Conservation (phyloP, 2,888 invertebrate species). For the Sarcophaga caerulescens region DNA sequence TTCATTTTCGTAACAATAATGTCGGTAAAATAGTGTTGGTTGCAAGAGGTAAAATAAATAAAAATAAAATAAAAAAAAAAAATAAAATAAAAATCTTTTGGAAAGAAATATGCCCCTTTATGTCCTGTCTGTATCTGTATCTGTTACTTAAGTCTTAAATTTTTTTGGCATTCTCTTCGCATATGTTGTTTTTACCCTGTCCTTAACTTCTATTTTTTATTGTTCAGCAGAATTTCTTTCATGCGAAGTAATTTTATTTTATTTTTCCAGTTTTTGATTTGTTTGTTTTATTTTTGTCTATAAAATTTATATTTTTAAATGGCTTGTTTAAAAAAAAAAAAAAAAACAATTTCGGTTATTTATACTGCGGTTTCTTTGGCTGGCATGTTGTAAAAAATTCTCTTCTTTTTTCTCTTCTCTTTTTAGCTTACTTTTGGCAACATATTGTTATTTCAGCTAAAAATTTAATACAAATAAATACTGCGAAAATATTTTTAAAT, state of each 20-base stretch:
- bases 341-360: conserved; percentile 31
- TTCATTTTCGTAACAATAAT: too few relatives aligned
- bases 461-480: not conserved
- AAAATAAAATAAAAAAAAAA: too few relatives aligned
- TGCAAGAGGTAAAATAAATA: too few relatives aligned
- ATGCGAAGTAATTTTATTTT: conserved; percentile 30
- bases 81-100: too few relatives aligned
- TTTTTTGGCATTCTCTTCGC: conserved; percentile 28
- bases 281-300: not conserved
- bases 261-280: conserved; percentile 27
- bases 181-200: not conserved
- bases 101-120: too few relatives aligned
- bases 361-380: conserved; percentile 58
- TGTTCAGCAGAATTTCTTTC: not conserved
- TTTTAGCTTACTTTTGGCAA: conserved; percentile 36
- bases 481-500: not conserved
- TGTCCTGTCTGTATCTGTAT: too few relatives aligned
- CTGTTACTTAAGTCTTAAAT: not conserved
- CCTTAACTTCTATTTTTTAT: conserved; percentile 1
- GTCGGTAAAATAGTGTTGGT: too few relatives aligned
- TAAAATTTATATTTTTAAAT: conserved; percentile 45
- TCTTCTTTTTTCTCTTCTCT: not conserved
- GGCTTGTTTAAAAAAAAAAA: conserved; percentile 9
- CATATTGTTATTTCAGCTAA: conserved; percentile 40
- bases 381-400: conserved; percentile 48